These are phyloP conservation scores for Lytechinus pictus DNA, from an alignment of 35 echinoderm and acorn worm species.

Conservation along the genomic window DNA sequence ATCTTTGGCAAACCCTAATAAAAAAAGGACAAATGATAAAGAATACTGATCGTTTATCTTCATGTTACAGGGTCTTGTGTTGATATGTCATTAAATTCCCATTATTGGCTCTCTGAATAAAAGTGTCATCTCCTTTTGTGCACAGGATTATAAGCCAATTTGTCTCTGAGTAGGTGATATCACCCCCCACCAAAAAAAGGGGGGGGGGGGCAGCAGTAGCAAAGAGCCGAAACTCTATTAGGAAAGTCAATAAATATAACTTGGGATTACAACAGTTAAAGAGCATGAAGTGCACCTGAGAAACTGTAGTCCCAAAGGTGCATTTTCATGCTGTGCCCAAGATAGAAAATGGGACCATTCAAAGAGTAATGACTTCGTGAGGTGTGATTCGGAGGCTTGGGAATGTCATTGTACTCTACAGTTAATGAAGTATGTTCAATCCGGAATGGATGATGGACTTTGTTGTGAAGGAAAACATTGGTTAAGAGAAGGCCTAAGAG, in stretches of 20 bases:
- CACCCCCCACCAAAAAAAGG: too few species aligned
- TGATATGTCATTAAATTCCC: too few species aligned
- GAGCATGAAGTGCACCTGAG: background rate
- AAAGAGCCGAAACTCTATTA: background rate
- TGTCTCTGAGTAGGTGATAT: background rate
- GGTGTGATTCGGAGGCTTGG: background rate
- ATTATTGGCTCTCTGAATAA: too few species aligned
- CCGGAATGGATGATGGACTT: background rate
- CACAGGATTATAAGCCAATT: too few species aligned
- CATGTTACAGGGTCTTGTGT: too few species aligned
- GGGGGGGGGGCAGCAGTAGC: too few species aligned
- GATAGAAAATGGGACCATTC: background rate
- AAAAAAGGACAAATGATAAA: too few species aligned
- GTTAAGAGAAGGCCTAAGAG: too few species aligned
- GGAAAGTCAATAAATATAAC: background rate
- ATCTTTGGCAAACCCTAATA: too few species aligned
- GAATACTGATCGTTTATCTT: too few species aligned
- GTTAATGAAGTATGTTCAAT: background rate
- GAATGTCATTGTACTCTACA: background rate
- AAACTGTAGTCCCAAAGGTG: background rate
- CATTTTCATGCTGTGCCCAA: background rate
- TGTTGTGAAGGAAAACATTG: too few species aligned
- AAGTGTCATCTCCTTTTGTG: too few species aligned
- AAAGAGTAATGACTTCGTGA: background rate
- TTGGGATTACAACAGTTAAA: background rate